Percentiles rank a stretch among this genome's conserved stretches.
Conservation (phyloP, 1,140 invertebrate genomes). For the Mizuhopecten yessoensis region DNA sequence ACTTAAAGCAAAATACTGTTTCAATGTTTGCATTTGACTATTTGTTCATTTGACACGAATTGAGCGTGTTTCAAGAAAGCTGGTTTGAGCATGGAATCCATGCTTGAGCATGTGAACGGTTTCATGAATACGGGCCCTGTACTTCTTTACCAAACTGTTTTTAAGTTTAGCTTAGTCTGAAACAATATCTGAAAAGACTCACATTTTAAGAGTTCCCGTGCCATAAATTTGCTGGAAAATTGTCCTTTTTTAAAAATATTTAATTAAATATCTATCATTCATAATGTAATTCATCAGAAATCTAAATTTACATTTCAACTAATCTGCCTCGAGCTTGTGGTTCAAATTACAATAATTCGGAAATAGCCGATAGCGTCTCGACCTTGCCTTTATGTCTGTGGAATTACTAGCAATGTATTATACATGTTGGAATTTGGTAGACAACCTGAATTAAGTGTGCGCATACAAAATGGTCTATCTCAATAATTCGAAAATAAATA, state of each 20-base stretch:
- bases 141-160: no score
- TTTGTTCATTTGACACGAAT: no score
- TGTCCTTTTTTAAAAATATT: background rate
- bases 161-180: no score
- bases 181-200: no score
- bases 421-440: background rate
- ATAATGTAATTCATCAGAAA: background rate
- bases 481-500: constrained; percentile 40
- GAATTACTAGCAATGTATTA: background rate
- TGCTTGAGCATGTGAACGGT: no score
- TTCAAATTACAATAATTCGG: background rate
- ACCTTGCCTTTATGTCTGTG: background rate
- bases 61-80: no score
- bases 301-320: background rate
- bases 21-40: no score
- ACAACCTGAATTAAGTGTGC: background rate
- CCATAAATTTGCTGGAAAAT: no score
- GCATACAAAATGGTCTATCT: background rate
- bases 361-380: background rate
- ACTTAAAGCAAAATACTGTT: no score
- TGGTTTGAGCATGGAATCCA: no score
- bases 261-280: background rate
- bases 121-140: no score
- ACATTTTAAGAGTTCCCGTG: no score
- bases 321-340: background rate